A percentile compares a stretch with the other conserved stretches of the same genome.
Evolutionary conservation across 2,888 invertebrate genomes (phyloP).

Genomic region (Chirona hameri): DNA sequence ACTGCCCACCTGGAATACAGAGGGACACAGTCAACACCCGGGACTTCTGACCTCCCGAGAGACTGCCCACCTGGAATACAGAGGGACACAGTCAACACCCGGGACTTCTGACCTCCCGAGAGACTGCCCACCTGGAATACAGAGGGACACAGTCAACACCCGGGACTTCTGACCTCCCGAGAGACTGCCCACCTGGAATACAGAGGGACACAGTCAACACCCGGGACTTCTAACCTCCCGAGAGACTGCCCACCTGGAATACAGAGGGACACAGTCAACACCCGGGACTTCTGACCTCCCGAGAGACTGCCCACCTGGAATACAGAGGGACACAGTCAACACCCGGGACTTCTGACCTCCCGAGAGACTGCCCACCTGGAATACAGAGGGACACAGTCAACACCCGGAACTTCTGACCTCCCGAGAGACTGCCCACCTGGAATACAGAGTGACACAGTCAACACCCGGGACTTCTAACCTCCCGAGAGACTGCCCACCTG

Average conservation of each 20-base stretch:
- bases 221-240: slow-evolving; percentile 46
- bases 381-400: slow-evolving; percentile 95
- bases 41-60: slow-evolving; percentile 98
- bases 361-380: slow-evolving; percentile 81
- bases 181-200: slow-evolving; percentile 85
- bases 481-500: slow-evolving; percentile 81
- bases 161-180: slow-evolving; percentile 99
- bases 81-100: slow-evolving; percentile 68
- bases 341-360: too few relatives aligned
- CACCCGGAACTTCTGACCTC: slow-evolving; percentile 97
- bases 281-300: slow-evolving; percentile 97
- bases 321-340: slow-evolving; percentile 72
- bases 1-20: slow-evolving; percentile 85
- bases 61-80: slow-evolving; percentile 80
- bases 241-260: slow-evolving; percentile 84
- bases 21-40: slow-evolving; percentile 92
- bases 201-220: slow-evolving; percentile 68
- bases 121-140: slow-evolving; percentile 84
- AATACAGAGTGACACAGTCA: slow-evolving; percentile 80
- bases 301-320: slow-evolving; percentile 90
- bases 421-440: slow-evolving; percentile 87
- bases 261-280: slow-evolving; percentile 93
- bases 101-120: slow-evolving; percentile 52
- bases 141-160: slow-evolving; percentile 93
- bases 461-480: not conserved